Base-by-base conservation (phyloP, 2,797 vertebrate species). In the Phoxinus dragarum region DNA sequence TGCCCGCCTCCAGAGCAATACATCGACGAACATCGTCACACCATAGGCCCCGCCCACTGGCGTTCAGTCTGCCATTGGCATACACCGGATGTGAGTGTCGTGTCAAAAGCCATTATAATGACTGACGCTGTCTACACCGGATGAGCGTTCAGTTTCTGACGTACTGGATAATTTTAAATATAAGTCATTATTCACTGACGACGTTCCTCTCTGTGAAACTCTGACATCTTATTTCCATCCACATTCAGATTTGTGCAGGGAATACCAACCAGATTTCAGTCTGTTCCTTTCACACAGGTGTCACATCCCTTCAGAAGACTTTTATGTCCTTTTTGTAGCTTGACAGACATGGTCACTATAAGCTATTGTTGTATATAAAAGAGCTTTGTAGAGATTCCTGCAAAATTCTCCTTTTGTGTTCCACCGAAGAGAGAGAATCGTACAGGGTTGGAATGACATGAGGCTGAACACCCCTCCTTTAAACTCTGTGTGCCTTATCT, bases 401-500 rank as follows among this genome's bases (percentile, higher is more conserved):
- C 56, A 4, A 64, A 64, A 42, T 16, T 78, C 75, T 27, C 2
- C 38, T 31, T 64, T 61, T 64, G 36, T 61, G 8, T 38, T 40
- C 34, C 67, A 23, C 36, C 1, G 36, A 69, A 44, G n/a, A 36
- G n/a, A 80, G 21, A 68, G 36, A 68, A 21, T 1, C 1, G 4
- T 14, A 38, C 64, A 38, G 64, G 64, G 49, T 67, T 34, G 42
- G 61, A 49, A 64, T 7, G 42, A 80, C 77, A 49, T 40, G 36
- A 36, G 73, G 49, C 47, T 75, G 31, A n/a, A 77, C n/a, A 67
- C 42, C 49, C 34, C 27, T 49, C 5, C 17, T 44, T 66, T 66
- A 66, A 47, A 66, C 59, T 34, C 74, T 9, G 34, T 5, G 56
- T 44, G 42, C 21, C 42, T 80, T 78, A 54, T 87, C 82, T 84